These are phyloP conservation scores for Sebastes iracundus DNA, from an alignment of 2,797 vertebrate species.

Conservation along the genomic window DNA sequence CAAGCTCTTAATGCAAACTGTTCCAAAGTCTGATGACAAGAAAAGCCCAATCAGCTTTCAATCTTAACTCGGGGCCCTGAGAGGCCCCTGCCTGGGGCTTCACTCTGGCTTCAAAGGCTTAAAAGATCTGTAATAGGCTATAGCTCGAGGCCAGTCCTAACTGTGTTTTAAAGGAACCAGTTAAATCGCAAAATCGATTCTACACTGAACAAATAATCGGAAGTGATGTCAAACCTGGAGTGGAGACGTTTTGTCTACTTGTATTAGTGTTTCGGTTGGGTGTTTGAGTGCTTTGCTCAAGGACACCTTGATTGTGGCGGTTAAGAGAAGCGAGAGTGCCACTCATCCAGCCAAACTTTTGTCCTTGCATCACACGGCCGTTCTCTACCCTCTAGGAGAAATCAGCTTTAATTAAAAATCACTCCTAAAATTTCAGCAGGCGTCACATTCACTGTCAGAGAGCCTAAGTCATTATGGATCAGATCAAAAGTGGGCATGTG, in stretches of 20 bases:
- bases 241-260: background rate
- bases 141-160: background rate
- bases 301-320: conserved; percentile 36
- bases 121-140: conserved; percentile 31
- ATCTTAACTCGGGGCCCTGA: background rate
- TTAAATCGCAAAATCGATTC: conserved; percentile 24
- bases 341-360: conserved; percentile 42
- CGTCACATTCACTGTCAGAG: conserved; percentile 29
- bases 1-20: conserved; percentile 2
- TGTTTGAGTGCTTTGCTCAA: conserved; percentile 31
- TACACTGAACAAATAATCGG: conserved; percentile 15
- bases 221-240: conserved; percentile 9
- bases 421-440: conserved; percentile 25
- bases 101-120: conserved; percentile 18
- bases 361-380: conserved; percentile 43
- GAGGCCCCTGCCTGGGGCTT: conserved; percentile 22
- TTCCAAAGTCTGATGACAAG: conserved; percentile 17
- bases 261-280: background rate
- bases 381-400: conserved; percentile 31
- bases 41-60: conserved; percentile 23
- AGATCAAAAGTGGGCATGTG: conserved; percentile 26
- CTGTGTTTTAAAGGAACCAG: conserved; percentile 26
- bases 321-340: conserved; percentile 27
- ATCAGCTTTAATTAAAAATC: conserved; percentile 63
- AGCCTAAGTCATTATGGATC: conserved; percentile 31